phyloP scores from a whole-genome alignment of 2,113 vertebrate species.

The Lepisosteus osseus region DNA sequence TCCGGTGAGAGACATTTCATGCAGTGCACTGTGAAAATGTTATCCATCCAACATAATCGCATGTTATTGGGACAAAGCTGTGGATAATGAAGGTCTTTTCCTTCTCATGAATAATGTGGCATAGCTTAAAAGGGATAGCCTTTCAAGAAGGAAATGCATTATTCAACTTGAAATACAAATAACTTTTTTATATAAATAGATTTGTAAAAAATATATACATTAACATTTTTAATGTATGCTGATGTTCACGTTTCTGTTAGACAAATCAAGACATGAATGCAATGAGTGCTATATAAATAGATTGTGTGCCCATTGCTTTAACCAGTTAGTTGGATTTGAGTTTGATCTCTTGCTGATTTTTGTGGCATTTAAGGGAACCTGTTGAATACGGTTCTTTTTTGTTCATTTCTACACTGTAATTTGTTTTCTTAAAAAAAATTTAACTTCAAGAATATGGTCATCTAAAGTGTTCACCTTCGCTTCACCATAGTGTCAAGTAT shows the following conservation, averaged over 20 bases:
- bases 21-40: constrained; percentile 27
- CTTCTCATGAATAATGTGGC: constrained; percentile 16
- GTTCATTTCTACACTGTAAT: constrained; percentile 41
- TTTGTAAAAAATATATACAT: constrained; percentile 54
- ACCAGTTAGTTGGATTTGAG: constrained; percentile 35
- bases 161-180: constrained; percentile 31
- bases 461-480: constrained; percentile 38
- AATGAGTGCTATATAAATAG: constrained; percentile 43
- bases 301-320: constrained; percentile 39
- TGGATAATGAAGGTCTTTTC: constrained; percentile 14
- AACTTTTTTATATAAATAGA: constrained; percentile 62
- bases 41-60: constrained; percentile 16
- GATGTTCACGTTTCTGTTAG: constrained; percentile 38
- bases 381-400: constrained; percentile 49
- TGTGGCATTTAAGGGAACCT: constrained; percentile 29
- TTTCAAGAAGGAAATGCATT: constrained; percentile 27
- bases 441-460: constrained; percentile 35
- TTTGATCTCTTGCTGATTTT: constrained; percentile 36
- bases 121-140: constrained; percentile 38
- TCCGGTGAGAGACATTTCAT: background rate
- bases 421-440: constrained; percentile 39
- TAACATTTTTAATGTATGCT: constrained; percentile 54
- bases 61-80: constrained; percentile 8
- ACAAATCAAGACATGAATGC: constrained; percentile 20
- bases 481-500: constrained; percentile 28